A percentile compares a stretch with the other conserved stretches of the same genome.
Evolutionary conservation across 2,888 invertebrate species (phyloP).

Genomic region (Drosophila monieri): DNA sequence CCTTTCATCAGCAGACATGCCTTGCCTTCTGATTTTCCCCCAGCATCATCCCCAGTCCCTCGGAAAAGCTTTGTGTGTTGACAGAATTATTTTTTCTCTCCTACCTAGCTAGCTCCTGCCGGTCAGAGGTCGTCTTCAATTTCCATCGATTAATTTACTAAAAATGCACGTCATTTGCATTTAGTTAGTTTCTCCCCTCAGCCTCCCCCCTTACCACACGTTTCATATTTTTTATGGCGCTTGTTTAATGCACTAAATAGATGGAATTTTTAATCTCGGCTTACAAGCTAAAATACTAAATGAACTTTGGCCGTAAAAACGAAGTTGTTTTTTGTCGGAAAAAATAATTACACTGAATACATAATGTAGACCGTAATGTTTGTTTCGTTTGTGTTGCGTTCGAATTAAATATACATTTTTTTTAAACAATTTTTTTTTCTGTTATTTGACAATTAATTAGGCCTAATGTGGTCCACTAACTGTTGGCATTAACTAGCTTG

Average conservation of each 20-base stretch:
- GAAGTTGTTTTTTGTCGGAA: constrained; percentile 10
- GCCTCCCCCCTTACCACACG: too few species aligned
- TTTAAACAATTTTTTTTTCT: background rate
- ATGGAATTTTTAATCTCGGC: constrained; percentile 58
- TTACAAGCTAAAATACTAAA: constrained; percentile 29
- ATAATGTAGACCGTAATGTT: constrained; percentile 2
- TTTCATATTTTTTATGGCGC: background rate
- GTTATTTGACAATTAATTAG: constrained; percentile 57
- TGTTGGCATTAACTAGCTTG: constrained; percentile 35
- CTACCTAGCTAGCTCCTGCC: background rate
- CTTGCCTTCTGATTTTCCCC: background rate
- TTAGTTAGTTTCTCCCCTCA: constrained; percentile 20
- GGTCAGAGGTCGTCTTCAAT: constrained; percentile 31
- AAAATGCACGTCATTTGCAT: constrained; percentile 20
- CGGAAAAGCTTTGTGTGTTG: constrained; percentile 19
- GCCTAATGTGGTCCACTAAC: constrained; percentile 26
- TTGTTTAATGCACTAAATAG: constrained; percentile 33
- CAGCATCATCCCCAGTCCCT: too few species aligned
- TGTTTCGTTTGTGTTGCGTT: background rate
- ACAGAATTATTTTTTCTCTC: constrained; percentile 24
- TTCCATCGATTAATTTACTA: constrained; percentile 50
- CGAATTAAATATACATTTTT: constrained; percentile 21
- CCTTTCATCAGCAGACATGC: constrained; percentile 20
- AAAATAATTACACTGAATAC: constrained; percentile 11
- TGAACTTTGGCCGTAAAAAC: constrained; percentile 27